Conservation (phyloP, 37 sponge, comb jelly and placozoan species). For the Mnemiopsis leidyi region DNA sequence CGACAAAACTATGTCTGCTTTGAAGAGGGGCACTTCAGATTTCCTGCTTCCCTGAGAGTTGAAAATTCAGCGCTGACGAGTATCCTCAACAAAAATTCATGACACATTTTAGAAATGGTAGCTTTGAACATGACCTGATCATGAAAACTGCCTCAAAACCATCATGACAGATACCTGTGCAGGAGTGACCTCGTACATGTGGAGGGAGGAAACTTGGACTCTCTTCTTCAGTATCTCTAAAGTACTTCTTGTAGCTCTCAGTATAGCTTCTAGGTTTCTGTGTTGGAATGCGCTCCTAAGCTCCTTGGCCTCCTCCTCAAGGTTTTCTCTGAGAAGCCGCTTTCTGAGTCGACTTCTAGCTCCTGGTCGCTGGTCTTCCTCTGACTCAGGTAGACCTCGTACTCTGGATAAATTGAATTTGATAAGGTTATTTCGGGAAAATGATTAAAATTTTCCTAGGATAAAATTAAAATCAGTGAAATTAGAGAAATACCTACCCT, state of each 20-base stretch:
- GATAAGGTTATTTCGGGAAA: no score
- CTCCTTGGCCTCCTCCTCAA: constrained; percentile 79
- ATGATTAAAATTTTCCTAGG: no score
- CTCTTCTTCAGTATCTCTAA: constrained; percentile 72
- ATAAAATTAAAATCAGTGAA: no score
- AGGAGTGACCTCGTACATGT: constrained; percentile 49
- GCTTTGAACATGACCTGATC: no score
- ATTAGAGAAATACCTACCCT: no score
- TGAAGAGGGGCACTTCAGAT: constrained; percentile 70
- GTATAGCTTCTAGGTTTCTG: constrained; percentile 79
- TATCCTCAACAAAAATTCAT: no score
- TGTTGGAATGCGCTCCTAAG: constrained; percentile 72
- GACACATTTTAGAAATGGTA: no score
- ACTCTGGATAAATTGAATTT: not conserved
- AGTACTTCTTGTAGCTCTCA: constrained; percentile 69
- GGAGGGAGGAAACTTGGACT: constrained; percentile 54
- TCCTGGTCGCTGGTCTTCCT: constrained; percentile 48
- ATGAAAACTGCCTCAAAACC: no score
- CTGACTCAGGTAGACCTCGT: not conserved
- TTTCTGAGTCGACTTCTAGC: constrained; percentile 12
- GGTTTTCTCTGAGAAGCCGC: constrained; percentile 67
- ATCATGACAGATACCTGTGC: no score
- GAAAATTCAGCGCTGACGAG: no score
- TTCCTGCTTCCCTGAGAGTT: constrained; percentile 42
- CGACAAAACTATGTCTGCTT: constrained; percentile 76